These are phyloP conservation scores for western clawed frog (Xenopus tropicalis) DNA, from an alignment of 2,113 vertebrate genomes.

Conservation along the genomic window UCB_Xtro_10.0 CM004445.2:38384001-38384500, in stretches of 20 bases:
- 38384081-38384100: conserved; percentile 14
- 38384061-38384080: conserved; percentile 13
- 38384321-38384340: too few species aligned
- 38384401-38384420: too few species aligned
- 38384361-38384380: too few species aligned
- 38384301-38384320: too few species aligned
- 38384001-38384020: conserved; percentile 32
- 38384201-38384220: background rate
- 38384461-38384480: too few species aligned
- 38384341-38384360: too few species aligned
- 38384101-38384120: conserved; percentile 17
- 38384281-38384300: background rate
- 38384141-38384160: background rate
- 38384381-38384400: too few species aligned
- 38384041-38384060: conserved; percentile 34
- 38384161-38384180: background rate
- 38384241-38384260: background rate
- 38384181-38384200: background rate
- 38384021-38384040: conserved; percentile 46
- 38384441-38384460: too few species aligned
- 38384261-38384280: background rate
- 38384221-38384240: background rate
- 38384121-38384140: conserved; percentile 21
- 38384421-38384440: too few species aligned
- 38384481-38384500: too few species aligned